Evolutionary conservation across 2,888 invertebrate species (phyloP).

Genomic region (Diaperis boleti): DNA sequence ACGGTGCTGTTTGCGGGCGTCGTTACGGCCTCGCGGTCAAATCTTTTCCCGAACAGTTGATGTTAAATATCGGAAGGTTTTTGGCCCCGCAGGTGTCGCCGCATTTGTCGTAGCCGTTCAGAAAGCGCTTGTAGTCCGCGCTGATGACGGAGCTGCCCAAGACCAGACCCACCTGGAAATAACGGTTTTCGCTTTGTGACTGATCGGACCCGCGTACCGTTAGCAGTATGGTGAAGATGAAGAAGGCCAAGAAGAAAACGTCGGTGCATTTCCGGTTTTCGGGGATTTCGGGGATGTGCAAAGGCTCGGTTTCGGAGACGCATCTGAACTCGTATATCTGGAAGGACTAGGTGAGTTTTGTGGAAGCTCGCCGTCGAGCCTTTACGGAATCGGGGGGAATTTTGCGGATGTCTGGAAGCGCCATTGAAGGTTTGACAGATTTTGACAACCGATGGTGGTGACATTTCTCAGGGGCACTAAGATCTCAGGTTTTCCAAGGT

Average conservation of each 20-base stretch:
- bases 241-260: not conserved
- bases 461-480: too few species aligned
- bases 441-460: too few species aligned
- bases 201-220: too few species aligned
- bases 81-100: not conserved
- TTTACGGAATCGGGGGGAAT: not conserved
- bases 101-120: not conserved
- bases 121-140: not conserved
- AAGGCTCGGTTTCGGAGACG: not conserved
- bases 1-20: too few species aligned
- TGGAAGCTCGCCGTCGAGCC: not conserved
- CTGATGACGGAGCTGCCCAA: not conserved
- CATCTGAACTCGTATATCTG: constrained; percentile 9
- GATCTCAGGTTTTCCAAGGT: too few species aligned
- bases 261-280: constrained; percentile 21
- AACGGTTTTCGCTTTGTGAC: too few species aligned
- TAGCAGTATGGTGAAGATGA: not conserved
- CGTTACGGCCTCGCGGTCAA: not conserved
- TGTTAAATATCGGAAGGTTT: not conserved
- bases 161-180: not conserved
- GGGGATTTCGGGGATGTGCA: constrained; percentile 13
- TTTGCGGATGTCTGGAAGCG: too few species aligned
- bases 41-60: not conserved
- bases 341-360: not conserved
- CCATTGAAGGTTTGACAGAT: too few species aligned